Percentiles rank a stretch among this genome's conserved stretches.
These are phyloP conservation scores for Marisa cornuarietis DNA, from an alignment of 1,140 invertebrate species.

Conservation along the genomic window DNA sequence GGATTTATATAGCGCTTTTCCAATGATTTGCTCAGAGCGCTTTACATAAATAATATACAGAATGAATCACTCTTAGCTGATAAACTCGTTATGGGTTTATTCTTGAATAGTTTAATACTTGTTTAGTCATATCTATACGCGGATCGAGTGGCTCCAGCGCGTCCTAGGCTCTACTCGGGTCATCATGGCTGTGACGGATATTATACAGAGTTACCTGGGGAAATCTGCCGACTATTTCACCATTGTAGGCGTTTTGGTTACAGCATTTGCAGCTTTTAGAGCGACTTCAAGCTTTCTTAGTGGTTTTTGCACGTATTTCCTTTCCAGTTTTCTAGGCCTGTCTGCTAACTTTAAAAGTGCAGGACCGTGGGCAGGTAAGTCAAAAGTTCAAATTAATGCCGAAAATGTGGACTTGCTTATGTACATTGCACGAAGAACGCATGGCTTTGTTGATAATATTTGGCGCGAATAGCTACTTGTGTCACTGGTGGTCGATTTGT, in stretches of 20 bases:
- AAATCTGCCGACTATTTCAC: constrained; percentile 29
- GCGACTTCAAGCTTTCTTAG: constrained; percentile 20
- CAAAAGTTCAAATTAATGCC: not conserved
- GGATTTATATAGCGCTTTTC: too few relatives aligned
- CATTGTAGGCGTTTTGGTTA: constrained; percentile 22
- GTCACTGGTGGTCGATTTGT: too few relatives aligned
- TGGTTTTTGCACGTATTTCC: constrained; percentile 25
- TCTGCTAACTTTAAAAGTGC: constrained; percentile 41
- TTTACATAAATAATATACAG: too few relatives aligned
- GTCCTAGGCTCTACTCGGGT: too few relatives aligned
- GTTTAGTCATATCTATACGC: too few relatives aligned
- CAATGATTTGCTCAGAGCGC: too few relatives aligned
- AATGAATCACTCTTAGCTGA: too few relatives aligned
- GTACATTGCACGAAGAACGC: too few relatives aligned
- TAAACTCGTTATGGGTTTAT: too few relatives aligned
- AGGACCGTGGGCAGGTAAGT: constrained; percentile 53
- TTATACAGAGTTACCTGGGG: constrained; percentile 23
- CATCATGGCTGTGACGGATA: not conserved
- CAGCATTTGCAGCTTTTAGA: constrained; percentile 25
- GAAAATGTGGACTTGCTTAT: too few relatives aligned
- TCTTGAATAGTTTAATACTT: too few relatives aligned
- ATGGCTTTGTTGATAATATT: not conserved
- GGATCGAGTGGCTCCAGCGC: too few relatives aligned
- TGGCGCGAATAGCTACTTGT: not conserved
- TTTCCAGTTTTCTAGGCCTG: constrained; percentile 28